Percentiles rank a stretch among this genome's conserved stretches.
Evolutionary conservation across 2,113 vertebrate species (phyloP).

Genomic region (Cariama cristata): DNA sequence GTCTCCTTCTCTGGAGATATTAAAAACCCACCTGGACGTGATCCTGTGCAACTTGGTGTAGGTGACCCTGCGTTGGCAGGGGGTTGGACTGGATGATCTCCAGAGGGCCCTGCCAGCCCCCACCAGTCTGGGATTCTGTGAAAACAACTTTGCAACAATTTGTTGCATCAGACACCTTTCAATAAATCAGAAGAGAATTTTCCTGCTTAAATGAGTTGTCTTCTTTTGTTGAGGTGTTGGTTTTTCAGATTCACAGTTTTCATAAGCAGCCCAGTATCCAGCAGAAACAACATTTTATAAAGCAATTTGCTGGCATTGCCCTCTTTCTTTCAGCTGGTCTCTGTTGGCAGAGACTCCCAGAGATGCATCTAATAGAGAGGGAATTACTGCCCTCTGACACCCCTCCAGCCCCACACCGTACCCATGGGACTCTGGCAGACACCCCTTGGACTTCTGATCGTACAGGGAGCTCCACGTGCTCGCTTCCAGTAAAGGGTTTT

Average conservation of each 20-base stretch:
- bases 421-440: neutral
- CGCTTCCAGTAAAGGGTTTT: neutral
- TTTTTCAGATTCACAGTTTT: neutral
- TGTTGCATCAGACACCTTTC: neutral
- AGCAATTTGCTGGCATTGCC: neutral
- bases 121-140: too few species aligned
- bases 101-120: too few species aligned
- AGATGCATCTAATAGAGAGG: neutral
- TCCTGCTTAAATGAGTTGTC: neutral
- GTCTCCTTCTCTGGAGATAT: too few species aligned
- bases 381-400: neutral
- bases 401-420: accelerated
- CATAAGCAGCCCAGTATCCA: neutral
- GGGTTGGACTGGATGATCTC: too few species aligned
- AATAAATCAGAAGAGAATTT: neutral
- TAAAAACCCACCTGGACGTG: too few species aligned
- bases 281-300: neutral
- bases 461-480: too few species aligned
- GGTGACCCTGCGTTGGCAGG: too few species aligned
- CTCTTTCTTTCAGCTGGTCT: neutral
- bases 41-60: too few species aligned
- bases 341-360: neutral
- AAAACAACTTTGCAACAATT: neutral
- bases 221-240: neutral
- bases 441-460: neutral